Conservation (phyloP, 2,797 vertebrate genomes). For the Sciurus carolinensis region DNA sequence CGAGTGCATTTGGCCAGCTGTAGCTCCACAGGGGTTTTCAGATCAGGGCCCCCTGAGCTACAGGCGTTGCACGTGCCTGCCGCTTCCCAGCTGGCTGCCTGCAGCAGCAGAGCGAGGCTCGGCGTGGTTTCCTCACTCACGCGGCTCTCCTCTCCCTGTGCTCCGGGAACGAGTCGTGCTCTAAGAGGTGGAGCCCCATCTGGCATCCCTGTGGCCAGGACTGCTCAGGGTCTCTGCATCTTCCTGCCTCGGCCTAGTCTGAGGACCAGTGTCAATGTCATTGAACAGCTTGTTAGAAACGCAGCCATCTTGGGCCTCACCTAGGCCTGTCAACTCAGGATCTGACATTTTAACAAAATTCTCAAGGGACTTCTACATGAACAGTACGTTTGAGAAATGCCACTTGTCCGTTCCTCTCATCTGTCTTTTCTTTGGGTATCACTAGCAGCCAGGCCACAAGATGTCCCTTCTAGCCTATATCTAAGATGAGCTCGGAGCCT, state of each 20-base stretch:
- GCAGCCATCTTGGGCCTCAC: neutral
- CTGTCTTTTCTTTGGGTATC: neutral
- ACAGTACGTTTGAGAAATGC: neutral
- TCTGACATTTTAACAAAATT: neutral
- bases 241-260: neutral
- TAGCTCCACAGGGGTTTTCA: too few relatives aligned
- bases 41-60: neutral
- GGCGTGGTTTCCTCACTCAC: neutral
- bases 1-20: neutral
- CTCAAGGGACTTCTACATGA: neutral
- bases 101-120: neutral
- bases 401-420: neutral
- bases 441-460: neutral
- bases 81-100: fast-evolving
- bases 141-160: fast-evolving
- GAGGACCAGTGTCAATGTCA: neutral
- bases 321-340: neutral
- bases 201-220: neutral
- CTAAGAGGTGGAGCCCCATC: fast-evolving
- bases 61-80: fast-evolving
- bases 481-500: neutral
- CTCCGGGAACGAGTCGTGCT: neutral
- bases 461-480: neutral
- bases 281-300: neutral
- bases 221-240: neutral